Conservation (phyloP, 2,888 invertebrate genomes). For the Drosophila lutescens region DNA sequence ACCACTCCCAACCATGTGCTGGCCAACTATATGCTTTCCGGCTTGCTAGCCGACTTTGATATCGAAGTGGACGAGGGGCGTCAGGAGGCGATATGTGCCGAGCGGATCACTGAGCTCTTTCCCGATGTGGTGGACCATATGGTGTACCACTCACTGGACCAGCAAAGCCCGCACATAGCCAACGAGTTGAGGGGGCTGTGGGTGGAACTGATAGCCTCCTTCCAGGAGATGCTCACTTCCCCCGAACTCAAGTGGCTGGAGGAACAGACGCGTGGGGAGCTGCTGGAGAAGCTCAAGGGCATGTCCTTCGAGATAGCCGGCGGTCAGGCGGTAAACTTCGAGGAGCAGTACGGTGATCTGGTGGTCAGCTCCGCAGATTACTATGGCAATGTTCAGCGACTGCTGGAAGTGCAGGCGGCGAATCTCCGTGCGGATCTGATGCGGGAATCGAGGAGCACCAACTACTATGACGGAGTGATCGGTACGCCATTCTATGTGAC, state of each 20-base stretch:
- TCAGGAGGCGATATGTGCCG: conserved; percentile 64
- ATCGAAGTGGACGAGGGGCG: conserved; percentile 27
- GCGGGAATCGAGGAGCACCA: conserved; percentile 44
- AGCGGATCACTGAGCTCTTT: conserved; percentile 64
- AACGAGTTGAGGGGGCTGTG: conserved; percentile 66
- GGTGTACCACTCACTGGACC: conserved; percentile 62
- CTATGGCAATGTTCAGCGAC: conserved; percentile 72
- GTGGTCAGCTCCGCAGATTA: conserved; percentile 70
- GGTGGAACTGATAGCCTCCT: conserved; percentile 69
- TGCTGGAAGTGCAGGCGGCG: conserved; percentile 61
- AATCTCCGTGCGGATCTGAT: conserved; percentile 59
- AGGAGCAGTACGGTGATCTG: conserved; percentile 59
- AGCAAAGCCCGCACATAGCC: conserved; percentile 57
- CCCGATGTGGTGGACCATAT: conserved; percentile 77
- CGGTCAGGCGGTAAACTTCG: conserved; percentile 60
- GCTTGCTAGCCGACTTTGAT: conserved; percentile 68
- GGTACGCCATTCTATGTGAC: conserved; percentile 68
- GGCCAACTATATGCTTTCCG: conserved; percentile 81
- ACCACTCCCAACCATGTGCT: conserved; percentile 66
- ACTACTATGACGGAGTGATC: conserved; percentile 49
- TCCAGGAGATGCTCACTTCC: conserved; percentile 57
- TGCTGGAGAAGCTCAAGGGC: conserved; percentile 69
- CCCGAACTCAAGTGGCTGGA: conserved; percentile 62
- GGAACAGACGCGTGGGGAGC: conserved; percentile 58
- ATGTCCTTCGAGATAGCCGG: conserved; percentile 74